A percentile compares a stretch with the other conserved stretches of the same genome.
These are phyloP conservation scores for Lampris megalopsis DNA, from an alignment of 2,113 vertebrate species.

Conservation along the genomic window DNA sequence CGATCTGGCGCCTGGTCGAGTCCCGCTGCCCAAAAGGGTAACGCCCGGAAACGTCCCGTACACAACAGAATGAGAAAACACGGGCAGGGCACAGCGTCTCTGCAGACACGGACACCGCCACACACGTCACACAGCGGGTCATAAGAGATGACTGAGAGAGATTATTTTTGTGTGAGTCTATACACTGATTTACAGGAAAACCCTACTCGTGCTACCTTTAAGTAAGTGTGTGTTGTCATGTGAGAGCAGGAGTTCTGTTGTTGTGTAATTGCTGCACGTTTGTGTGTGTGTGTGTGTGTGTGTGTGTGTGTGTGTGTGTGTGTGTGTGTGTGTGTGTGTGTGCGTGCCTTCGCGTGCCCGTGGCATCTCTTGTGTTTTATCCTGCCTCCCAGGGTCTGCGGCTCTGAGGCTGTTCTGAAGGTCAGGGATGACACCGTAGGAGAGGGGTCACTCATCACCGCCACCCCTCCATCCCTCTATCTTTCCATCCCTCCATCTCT, in stretches of 20 bases:
- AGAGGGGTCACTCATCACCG: slow-evolving; percentile 77
- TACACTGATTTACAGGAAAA: too few relatives aligned
- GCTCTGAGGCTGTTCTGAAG: slow-evolving; percentile 68
- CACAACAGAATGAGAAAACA: too few relatives aligned
- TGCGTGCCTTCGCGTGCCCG: slow-evolving; percentile 34
- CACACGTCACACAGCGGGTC: too few relatives aligned
- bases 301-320: slow-evolving; percentile 12
- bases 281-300: slow-evolving; percentile 40
- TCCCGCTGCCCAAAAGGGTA: too few relatives aligned
- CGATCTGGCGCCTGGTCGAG: too few relatives aligned
- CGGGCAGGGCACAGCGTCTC: too few relatives aligned
- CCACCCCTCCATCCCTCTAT: slow-evolving; percentile 57
- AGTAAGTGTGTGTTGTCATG: neutral
- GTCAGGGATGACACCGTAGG: slow-evolving; percentile 73
- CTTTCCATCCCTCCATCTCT: slow-evolving; percentile 62
- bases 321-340: neutral
- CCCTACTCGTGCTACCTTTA: too few relatives aligned
- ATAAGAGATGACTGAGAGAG: too few relatives aligned
- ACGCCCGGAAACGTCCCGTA: too few relatives aligned
- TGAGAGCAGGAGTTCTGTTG: neutral
- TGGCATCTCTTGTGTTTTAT: slow-evolving; percentile 59
- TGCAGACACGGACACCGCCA: too few relatives aligned
- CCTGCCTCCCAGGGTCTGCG: slow-evolving; percentile 55
- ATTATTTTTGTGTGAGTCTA: too few relatives aligned
- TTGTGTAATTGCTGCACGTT: neutral